Evolutionary conservation across 1,140 invertebrate species (phyloP).

Genomic region (Drosophila ambigua): DNA sequence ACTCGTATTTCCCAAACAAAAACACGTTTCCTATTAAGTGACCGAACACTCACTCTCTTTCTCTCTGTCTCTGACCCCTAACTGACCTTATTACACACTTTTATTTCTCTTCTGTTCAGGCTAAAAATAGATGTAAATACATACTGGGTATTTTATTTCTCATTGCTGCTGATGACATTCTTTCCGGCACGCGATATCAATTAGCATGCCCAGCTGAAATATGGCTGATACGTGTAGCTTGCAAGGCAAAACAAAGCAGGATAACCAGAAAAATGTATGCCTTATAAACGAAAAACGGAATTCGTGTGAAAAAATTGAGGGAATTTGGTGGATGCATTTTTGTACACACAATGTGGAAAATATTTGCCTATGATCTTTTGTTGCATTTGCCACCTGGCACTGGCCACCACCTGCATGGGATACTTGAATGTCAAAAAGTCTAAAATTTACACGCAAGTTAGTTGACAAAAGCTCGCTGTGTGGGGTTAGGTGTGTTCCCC

Average conservation of each 20-base stretch:
- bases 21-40: constrained; percentile 65
- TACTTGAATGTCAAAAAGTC: constrained; percentile 36
- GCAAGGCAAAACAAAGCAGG: constrained; percentile 24
- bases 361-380: constrained; percentile 16
- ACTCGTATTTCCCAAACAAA: background rate
- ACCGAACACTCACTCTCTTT: background rate
- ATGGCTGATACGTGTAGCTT: constrained; percentile 19
- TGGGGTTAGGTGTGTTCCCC: constrained; percentile 33
- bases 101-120: constrained; percentile 4
- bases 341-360: constrained; percentile 23
- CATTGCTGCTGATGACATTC: constrained; percentile 38
- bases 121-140: constrained; percentile 33
- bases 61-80: constrained; percentile 34
- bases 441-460: constrained; percentile 64
- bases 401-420: constrained; percentile 31
- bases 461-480: no score
- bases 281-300: constrained; percentile 14
- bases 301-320: constrained; percentile 23
- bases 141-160: constrained; percentile 4
- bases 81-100: constrained; percentile 57
- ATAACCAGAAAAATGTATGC: constrained; percentile 31
- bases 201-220: constrained; percentile 45
- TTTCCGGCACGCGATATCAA: constrained; percentile 58
- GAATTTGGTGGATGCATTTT: constrained; percentile 23
- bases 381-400: constrained; percentile 12